These are phyloP conservation scores for Gymnorhina tibicen DNA, from an alignment of 2,113 vertebrate species.

Conservation along the genomic window DNA sequence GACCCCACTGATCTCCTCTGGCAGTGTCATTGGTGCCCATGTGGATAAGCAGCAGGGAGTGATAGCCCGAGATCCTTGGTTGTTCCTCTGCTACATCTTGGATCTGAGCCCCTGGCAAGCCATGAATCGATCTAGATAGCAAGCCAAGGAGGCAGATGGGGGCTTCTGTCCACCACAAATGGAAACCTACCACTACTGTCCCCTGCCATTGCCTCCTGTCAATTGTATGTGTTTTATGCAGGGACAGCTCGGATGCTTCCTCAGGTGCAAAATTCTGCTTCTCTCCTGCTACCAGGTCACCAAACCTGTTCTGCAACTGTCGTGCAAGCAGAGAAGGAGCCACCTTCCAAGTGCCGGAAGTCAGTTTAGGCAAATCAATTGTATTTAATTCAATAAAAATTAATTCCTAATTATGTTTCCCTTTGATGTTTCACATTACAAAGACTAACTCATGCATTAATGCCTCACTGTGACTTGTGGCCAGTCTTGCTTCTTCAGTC, in stretches of 20 bases:
- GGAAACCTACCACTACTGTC: neutral
- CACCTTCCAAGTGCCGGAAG: neutral
- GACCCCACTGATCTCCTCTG: neutral
- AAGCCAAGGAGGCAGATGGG: slow-evolving; percentile 14
- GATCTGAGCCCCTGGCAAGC: neutral
- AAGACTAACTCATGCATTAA: neutral
- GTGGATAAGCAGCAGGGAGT: neutral
- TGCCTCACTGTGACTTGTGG: neutral
- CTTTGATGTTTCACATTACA: neutral
- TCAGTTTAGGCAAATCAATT: neutral
- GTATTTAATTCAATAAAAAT: neutral
- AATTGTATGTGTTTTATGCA: neutral
- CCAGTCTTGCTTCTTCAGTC: neutral
- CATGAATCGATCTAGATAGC: neutral
- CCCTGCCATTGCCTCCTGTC: neutral
- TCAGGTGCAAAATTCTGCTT: neutral
- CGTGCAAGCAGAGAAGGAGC: neutral
- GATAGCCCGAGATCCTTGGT: neutral
- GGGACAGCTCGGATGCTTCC: neutral
- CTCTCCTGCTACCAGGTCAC: neutral
- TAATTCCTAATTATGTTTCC: neutral
- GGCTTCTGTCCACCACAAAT: neutral
- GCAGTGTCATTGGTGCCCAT: neutral
- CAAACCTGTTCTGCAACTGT: neutral
- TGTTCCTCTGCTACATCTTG: neutral